Evolutionary conservation across 2,888 invertebrate genomes (phyloP), one percentile per base, ranked within the genome.

Genomic region (Cybosia mesomella): DNA sequence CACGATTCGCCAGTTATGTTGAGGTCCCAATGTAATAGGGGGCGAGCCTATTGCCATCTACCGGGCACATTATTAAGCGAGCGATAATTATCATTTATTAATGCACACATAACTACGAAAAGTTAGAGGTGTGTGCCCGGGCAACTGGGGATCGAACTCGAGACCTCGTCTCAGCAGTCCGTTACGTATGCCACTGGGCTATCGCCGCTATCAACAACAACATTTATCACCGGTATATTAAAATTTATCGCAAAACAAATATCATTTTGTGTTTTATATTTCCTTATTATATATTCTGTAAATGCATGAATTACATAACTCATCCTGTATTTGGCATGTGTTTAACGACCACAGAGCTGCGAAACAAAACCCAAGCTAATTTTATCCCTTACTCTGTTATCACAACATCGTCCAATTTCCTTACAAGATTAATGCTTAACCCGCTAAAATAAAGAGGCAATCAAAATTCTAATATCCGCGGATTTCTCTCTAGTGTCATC

Each of bases 401-500:
- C 58, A 24, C n/a, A 10, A 24, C 60, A 71, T 73, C 72, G 66
- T 70, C 57, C 77, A 76, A 77, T 77, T 80, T 77, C 71, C 71
- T 81, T 73, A 65, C 63, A 57, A 74, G 53, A 73, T 72, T 80
- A 74, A 72, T 77, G 65, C 58, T 75, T 77, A 77, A 79, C 72
- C 71, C 69, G 64, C 66, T 74, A 77, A 76, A 81, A 81, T 84
- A 77, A 79, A 79, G 75, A 75, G 78, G 76, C 80, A 81, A 84
- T 86, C 82, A 81, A 82, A 85, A 83, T 84, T 84, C 79, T 83
- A 85, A 87, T 87, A 85, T 85, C 83, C 84, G 82, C 76, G 75
- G 79, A 77, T 75, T 73, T 74, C 75, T 69, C 60, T 60, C 75
- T 75, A 75, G 78, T 79, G 80, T 83, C 83, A 80, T 80, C 75